Evolutionary conservation across 1,140 invertebrate genomes (phyloP).

Genomic region (Conus ventricosus): DNA sequence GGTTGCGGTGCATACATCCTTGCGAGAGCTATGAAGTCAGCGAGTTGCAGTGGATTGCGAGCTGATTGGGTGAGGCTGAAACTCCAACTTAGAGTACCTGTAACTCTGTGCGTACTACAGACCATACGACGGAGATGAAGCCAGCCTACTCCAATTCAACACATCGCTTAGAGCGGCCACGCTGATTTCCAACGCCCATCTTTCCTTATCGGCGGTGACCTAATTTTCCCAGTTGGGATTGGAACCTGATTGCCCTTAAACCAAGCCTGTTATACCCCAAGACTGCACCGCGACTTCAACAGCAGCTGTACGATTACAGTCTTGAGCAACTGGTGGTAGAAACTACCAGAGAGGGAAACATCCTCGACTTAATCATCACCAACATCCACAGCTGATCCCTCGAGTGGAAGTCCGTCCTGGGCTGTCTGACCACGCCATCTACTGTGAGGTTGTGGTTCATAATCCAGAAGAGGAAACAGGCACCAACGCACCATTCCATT

Average conservation of each 20-base stretch:
- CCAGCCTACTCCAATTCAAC: not conserved
- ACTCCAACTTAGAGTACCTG: not conserved
- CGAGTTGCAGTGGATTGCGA: not conserved
- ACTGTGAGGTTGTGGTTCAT: not conserved
- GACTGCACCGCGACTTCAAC: not conserved
- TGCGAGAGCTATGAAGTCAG: not conserved
- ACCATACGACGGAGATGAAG: not conserved
- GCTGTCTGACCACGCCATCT: not conserved
- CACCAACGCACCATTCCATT: not conserved
- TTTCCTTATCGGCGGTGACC: not conserved
- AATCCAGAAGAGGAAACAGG: not conserved
- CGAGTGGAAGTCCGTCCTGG: not conserved
- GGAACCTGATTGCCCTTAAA: not conserved
- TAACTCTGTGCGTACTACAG: not conserved
- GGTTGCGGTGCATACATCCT: not conserved
- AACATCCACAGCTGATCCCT: not conserved
- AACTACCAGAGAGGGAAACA: constrained; percentile 14
- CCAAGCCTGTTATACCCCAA: not conserved
- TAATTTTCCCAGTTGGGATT: constrained; percentile 9
- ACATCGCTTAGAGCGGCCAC: not conserved
- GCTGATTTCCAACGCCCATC: not conserved
- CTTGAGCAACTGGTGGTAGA: not conserved
- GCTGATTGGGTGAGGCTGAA: not conserved
- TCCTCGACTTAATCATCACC: not conserved
- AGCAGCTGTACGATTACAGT: not conserved